Evolutionary conservation across 2,113 vertebrate genomes (phyloP).

Genomic region (Pterophyllum scalare): DNA sequence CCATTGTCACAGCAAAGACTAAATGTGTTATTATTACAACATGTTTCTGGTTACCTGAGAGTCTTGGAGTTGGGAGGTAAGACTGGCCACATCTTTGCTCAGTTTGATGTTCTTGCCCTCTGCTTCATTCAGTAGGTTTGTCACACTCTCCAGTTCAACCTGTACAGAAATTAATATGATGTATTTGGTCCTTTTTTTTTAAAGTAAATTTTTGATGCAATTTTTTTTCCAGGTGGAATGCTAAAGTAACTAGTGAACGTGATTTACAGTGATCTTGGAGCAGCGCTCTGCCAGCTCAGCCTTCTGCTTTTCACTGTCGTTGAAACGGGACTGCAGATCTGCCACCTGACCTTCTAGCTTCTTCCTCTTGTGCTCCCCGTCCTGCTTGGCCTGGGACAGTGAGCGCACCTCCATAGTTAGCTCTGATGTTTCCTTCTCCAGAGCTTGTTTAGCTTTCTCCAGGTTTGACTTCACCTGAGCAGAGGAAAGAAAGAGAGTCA

Average conservation of each 20-base stretch:
- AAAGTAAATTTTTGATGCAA: rapidly evolving
- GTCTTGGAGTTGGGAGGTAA: constrained; percentile 92
- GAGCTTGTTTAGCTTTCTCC: constrained; percentile 91
- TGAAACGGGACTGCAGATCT: constrained; percentile 90
- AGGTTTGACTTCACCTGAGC: constrained; percentile 89
- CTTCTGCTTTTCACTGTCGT: constrained; percentile 88
- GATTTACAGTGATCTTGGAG: constrained; percentile 88
- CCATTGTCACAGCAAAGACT: not conserved
- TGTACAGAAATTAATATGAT: constrained; percentile 33
- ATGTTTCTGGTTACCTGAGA: constrained; percentile 81
- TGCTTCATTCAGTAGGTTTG: constrained; percentile 88
- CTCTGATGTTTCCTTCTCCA: constrained; percentile 93
- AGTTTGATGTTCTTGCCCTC: constrained; percentile 94
- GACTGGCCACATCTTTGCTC: constrained; percentile 89
- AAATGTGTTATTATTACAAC: not conserved
- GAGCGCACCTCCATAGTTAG: constrained; percentile 87
- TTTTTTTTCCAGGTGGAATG: not conserved
- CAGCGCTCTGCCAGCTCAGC: constrained; percentile 91
- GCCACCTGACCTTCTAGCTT: constrained; percentile 92
- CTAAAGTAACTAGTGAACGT: not conserved
- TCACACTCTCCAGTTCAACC: constrained; percentile 91
- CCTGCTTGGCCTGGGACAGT: constrained; percentile 88
- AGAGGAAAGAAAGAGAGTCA: not conserved
- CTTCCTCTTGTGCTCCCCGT: constrained; percentile 94
- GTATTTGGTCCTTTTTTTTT: not conserved